These are phyloP conservation scores for Tyrannus savana DNA, from an alignment of 2,113 vertebrate genomes.

Conservation along the genomic window DNA sequence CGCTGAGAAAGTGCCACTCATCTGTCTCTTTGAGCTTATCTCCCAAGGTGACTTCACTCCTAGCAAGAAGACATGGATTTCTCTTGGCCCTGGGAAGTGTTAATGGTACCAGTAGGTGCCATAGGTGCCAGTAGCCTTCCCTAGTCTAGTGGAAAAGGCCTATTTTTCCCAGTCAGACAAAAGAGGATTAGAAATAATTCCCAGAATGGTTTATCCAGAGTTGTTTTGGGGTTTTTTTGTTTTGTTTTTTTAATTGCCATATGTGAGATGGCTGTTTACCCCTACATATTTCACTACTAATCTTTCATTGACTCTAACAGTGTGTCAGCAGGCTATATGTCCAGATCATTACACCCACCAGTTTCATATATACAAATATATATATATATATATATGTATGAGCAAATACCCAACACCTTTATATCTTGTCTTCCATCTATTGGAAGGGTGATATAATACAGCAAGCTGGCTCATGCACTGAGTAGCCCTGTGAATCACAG, in stretches of 20 bases:
- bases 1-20: neutral
- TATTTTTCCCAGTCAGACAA: neutral
- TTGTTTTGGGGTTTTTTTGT: neutral
- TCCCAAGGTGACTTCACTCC: neutral
- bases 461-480: neutral
- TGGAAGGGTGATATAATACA: neutral
- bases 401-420: neutral
- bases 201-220: neutral
- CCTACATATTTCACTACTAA: fast-evolving
- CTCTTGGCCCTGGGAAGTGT: neutral
- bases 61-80: neutral
- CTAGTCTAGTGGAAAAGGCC: neutral
- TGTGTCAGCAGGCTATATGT: neutral
- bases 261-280: neutral
- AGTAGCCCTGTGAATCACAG: neutral
- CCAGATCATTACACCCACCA: neutral
- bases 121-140: neutral
- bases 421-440: neutral
- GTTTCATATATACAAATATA: neutral
- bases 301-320: neutral
- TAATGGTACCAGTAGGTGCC: neutral
- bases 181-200: neutral
- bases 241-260: neutral
- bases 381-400: too few relatives aligned
- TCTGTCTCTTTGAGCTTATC: neutral